Evolutionary conservation across 2,797 vertebrate species (phyloP).

Genomic region (Galagoides demidoff): DNA sequence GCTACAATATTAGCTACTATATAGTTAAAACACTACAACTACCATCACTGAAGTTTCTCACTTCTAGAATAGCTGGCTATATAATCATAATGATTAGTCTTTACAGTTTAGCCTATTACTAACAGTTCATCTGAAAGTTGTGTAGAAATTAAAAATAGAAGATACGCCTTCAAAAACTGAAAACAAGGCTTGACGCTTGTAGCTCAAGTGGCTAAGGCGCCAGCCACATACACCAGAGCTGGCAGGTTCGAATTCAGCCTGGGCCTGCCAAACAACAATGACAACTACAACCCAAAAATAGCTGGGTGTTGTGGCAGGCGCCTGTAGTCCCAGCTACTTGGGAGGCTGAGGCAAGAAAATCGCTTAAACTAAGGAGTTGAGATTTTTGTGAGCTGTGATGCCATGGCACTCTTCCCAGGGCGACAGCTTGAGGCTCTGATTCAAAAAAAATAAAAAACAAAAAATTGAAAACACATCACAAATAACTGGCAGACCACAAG

Average conservation of each 20-base stretch:
- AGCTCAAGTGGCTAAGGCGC: no score
- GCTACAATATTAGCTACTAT: background rate
- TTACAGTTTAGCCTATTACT: conserved; percentile 6
- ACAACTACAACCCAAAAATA: no score
- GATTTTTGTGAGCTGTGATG: background rate
- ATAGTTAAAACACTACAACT: background rate
- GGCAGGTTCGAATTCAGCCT: no score
- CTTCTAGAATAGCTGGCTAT: background rate
- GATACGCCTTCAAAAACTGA: background rate
- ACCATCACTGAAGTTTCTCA: background rate
- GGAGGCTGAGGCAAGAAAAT: background rate
- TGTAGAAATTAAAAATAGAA: conserved; percentile 16
- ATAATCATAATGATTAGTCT: background rate
- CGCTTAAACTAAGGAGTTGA: background rate
- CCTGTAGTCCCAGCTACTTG: no score
- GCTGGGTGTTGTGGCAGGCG: no score
- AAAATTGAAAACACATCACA: background rate
- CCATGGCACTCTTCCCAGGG: no score
- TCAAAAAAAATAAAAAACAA: background rate
- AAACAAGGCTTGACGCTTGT: background rate
- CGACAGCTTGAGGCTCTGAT: no score
- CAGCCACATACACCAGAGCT: no score
- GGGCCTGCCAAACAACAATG: no score
- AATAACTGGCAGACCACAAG: background rate
- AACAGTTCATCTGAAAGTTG: conserved; percentile 1